Conservation (phyloP, 2,113 vertebrate genomes). For the Penelope pileata region DNA sequence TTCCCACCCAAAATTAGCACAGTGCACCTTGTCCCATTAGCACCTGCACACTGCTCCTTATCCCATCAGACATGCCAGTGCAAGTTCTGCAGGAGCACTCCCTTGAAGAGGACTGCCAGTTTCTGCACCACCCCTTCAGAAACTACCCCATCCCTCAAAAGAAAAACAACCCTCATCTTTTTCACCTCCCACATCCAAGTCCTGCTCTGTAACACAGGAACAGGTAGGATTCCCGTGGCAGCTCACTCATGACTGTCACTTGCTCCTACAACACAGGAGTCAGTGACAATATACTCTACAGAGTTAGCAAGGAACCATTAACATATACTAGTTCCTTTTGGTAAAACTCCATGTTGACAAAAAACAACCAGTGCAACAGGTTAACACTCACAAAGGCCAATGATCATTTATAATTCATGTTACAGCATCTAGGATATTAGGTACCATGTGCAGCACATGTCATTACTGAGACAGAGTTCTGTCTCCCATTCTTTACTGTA, state of each 20-base stretch:
- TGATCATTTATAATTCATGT: not conserved
- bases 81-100: not conserved
- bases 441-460: not conserved
- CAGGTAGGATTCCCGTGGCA: not conserved
- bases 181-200: not conserved
- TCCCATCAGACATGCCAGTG: not conserved
- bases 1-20: too few relatives aligned
- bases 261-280: not conserved
- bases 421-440: not conserved
- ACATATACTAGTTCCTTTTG: not conserved
- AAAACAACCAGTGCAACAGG: not conserved
- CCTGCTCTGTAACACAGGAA: not conserved
- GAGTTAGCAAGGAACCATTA: not conserved
- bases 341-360: not conserved
- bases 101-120: not conserved
- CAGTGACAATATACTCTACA: not conserved
- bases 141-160: not conserved
- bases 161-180: not conserved
- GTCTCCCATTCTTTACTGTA: not conserved
- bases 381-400: not conserved
- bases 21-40: too few relatives aligned
- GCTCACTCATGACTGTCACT: not conserved
- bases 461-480: not conserved
- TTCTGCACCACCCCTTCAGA: not conserved
- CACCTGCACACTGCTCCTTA: rapidly evolving